These are phyloP conservation scores for Bettongia penicillata DNA, from an alignment of 2,113 vertebrate species.

Conservation along the genomic window DNA sequence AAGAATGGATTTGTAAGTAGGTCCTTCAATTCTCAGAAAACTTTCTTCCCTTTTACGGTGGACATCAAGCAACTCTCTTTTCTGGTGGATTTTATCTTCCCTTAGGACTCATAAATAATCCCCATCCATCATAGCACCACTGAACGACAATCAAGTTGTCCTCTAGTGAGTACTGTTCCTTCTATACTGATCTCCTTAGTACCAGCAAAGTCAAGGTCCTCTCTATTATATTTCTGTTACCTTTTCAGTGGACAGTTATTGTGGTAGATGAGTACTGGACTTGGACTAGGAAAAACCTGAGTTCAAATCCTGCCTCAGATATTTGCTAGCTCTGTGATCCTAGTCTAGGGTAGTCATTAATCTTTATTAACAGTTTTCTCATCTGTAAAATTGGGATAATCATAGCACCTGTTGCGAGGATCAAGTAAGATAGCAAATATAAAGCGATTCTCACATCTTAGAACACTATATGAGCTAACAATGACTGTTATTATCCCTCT, in stretches of 20 bases:
- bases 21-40: neutral
- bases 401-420: neutral
- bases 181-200: neutral
- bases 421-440: neutral
- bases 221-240: neutral
- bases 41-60: neutral
- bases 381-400: neutral
- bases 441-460: neutral
- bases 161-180: neutral
- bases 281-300: neutral
- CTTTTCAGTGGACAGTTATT: neutral
- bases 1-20: neutral
- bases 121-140: neutral
- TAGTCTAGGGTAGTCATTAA: neutral
- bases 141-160: neutral
- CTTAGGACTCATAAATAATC: neutral
- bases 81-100: neutral
- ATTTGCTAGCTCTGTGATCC: neutral
- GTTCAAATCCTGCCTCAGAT: neutral
- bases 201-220: neutral
- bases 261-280: neutral
- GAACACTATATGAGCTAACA: neutral
- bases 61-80: neutral
- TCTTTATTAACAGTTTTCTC: neutral
- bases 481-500: neutral